Evolutionary conservation across 1,140 invertebrate genomes (phyloP).

Genomic region (Drosophila mojavensis): DNA sequence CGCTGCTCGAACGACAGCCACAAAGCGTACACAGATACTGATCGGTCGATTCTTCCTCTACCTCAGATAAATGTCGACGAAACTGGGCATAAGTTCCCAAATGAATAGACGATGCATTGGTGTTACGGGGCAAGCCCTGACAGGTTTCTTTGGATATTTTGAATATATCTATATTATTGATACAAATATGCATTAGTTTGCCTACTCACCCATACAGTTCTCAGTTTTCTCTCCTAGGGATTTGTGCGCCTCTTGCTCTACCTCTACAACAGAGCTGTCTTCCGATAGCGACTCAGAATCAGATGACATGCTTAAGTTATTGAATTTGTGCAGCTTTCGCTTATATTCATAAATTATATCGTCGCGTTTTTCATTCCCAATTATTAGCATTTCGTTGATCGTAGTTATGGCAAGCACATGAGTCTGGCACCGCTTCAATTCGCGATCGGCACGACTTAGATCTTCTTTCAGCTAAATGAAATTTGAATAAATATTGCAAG

Average conservation of each 20-base stretch:
- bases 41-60: conserved; percentile 5
- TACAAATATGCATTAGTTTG: not conserved
- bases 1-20: no score
- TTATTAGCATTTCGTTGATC: conserved; percentile 26
- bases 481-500: no score
- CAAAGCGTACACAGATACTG: not conserved
- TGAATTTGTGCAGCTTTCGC: not conserved
- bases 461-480: conserved; percentile 6
- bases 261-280: not conserved
- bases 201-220: conserved; percentile 4
- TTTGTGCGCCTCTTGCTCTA: no score
- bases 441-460: not conserved
- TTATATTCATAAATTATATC: conserved; percentile 2
- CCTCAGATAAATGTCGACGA: conserved; percentile 7
- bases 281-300: not conserved
- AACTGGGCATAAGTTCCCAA: conserved; percentile 10
- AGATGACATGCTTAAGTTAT: not conserved
- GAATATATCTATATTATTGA: not conserved
- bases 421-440: not conserved
- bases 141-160: not conserved
- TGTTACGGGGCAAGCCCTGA: conserved; percentile 10
- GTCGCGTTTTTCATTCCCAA: conserved; percentile 18
- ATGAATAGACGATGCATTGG: not conserved
- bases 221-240: conserved; percentile 3
- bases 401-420: conserved; percentile 5